Conservation (phyloP, 2,888 invertebrate species). For the Perithous albicinctus region DNA sequence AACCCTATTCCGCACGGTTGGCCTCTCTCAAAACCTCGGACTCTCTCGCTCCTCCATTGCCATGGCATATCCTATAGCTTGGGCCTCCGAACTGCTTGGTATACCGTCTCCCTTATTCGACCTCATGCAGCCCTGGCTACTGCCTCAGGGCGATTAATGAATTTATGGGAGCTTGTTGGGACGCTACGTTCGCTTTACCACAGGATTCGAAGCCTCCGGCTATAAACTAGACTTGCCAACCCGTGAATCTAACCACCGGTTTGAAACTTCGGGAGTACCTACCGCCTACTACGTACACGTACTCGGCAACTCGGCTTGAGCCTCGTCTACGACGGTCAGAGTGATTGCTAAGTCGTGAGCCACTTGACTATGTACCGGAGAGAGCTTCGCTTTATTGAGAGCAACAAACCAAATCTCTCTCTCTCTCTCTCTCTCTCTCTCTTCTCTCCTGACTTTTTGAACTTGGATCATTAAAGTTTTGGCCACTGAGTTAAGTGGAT, state of each 20-base stretch:
- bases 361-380: conserved; percentile 22
- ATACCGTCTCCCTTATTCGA: conserved; percentile 59
- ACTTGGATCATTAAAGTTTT: too few relatives aligned
- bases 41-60: conserved; percentile 14
- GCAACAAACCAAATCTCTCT: background rate
- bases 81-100: conserved; percentile 21
- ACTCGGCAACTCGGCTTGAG: conserved; percentile 24
- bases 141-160: conserved; percentile 80
- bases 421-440: too few relatives aligned
- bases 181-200: conserved; percentile 77
- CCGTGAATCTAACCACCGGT: conserved; percentile 78
- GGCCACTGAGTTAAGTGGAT: too few relatives aligned
- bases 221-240: conserved; percentile 79
- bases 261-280: conserved; percentile 69
- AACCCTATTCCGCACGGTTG: conserved; percentile 69
- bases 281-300: conserved; percentile 58
- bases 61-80: background rate
- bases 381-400: conserved; percentile 1
- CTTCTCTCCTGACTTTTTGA: conserved; percentile 26
- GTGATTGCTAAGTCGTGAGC: conserved; percentile 45
- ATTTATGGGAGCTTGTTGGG: conserved; percentile 80
- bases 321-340: conserved; percentile 38
- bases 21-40: conserved; percentile 46
- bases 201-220: conserved; percentile 78
- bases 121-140: conserved; percentile 65